Evolutionary conservation across 2,888 invertebrate species (phyloP).

Genomic region (Ligdia adustata): DNA sequence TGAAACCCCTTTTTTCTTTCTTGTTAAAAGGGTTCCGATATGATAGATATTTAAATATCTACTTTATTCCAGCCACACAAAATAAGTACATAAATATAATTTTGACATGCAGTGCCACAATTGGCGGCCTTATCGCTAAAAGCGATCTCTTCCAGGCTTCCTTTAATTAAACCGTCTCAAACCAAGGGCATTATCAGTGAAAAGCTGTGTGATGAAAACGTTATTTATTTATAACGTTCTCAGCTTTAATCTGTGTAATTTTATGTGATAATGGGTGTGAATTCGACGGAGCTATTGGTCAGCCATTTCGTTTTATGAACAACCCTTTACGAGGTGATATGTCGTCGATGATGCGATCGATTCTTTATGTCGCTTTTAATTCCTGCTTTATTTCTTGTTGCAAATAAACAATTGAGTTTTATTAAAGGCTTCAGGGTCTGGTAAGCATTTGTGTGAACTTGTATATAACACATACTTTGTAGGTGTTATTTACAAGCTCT

Average conservation of each 20-base stretch:
- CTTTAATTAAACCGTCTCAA: no score
- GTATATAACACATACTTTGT: no score
- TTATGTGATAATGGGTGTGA: constrained; percentile 11
- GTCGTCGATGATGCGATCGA: constrained; percentile 28
- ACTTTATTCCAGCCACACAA: no score
- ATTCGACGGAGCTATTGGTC: constrained; percentile 24
- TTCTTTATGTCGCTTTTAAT: constrained; percentile 38
- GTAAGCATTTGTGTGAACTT: no score
- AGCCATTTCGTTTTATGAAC: constrained; percentile 39
- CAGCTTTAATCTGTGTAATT: not conserved
- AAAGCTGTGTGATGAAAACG: not conserved
- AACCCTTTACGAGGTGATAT: constrained; percentile 38
- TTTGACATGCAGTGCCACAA: no score
- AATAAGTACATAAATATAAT: no score
- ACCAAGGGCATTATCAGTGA: no score
- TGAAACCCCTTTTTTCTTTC: no score
- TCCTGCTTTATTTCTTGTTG: constrained; percentile 15
- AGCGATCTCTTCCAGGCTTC: not conserved
- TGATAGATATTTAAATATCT: no score
- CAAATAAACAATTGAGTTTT: constrained; percentile 3
- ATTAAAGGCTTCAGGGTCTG: constrained; percentile 3
- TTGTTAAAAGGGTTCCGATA: no score
- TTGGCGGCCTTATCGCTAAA: no score
- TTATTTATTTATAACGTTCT: not conserved
- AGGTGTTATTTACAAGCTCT: no score